Percentiles rank a stretch among this genome's conserved stretches.
These are phyloP conservation scores for Thecophora atra DNA, from an alignment of 2,888 invertebrate species.

Conservation along the genomic window DNA sequence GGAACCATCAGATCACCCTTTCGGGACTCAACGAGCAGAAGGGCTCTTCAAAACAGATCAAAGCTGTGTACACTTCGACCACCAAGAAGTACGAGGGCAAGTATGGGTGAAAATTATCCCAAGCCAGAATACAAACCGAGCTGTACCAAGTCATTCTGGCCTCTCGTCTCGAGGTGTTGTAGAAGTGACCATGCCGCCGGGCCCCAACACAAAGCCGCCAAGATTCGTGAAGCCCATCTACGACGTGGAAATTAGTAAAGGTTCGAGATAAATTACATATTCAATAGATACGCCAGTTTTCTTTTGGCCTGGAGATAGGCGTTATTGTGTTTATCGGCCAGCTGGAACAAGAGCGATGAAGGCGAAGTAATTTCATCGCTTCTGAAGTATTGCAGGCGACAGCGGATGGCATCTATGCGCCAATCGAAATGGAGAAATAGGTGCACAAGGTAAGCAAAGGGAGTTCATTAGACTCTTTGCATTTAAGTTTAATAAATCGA, in stretches of 20 bases:
- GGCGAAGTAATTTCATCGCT: slow-evolving; percentile 74
- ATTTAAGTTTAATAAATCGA: no score
- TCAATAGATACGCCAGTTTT: slow-evolving; percentile 87
- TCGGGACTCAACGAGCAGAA: slow-evolving; percentile 81
- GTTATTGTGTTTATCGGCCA: slow-evolving; percentile 86
- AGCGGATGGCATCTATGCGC: slow-evolving; percentile 74
- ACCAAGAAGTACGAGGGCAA: slow-evolving; percentile 83
- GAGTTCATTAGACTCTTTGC: not conserved
- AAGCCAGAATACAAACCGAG: slow-evolving; percentile 82
- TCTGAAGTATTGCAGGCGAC: slow-evolving; percentile 76
- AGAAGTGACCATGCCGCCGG: slow-evolving; percentile 84
- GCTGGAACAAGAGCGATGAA: slow-evolving; percentile 72
- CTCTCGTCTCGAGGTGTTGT: slow-evolving; percentile 86
- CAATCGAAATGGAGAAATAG: slow-evolving; percentile 63
- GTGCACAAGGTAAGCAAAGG: slow-evolving; percentile 58
- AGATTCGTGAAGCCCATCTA: slow-evolving; percentile 84
- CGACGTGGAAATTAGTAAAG: slow-evolving; percentile 88
- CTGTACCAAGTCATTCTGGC: slow-evolving; percentile 84
- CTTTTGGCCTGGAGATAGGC: slow-evolving; percentile 87
- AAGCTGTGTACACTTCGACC: slow-evolving; percentile 81
- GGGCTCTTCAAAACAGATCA: slow-evolving; percentile 83
- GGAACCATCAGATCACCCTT: slow-evolving; percentile 88
- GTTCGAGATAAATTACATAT: slow-evolving; percentile 88
- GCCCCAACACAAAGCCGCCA: slow-evolving; percentile 83
- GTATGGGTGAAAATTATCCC: slow-evolving; percentile 83